Evolutionary conservation across 2,797 vertebrate genomes (phyloP), one percentile per base, ranked within the genome.

Genomic region (Capromys pilorides): DNA sequence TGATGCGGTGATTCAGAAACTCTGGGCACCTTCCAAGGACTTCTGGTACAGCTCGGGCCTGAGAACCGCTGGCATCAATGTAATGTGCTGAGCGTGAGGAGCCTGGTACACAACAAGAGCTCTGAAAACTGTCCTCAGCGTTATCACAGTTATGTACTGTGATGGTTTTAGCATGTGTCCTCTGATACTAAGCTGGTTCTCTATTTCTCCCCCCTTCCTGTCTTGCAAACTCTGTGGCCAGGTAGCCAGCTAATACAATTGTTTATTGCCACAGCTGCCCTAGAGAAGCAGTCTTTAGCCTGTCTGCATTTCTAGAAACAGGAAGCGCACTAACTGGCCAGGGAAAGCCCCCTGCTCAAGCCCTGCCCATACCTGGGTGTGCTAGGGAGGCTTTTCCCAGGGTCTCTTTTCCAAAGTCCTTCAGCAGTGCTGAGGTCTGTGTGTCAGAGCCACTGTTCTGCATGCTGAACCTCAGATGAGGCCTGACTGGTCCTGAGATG

Each of bases 1-100:
- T 49, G 64, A 92, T 28, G 21, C 36, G 33, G 54, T 92, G 75
- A 90, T 61, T 95, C 88, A 93, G 77, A 82, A 36, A 82, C 45
- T 45, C 12, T 77, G 61, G 22, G 61, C 31, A 51, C 62, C 57
- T 92, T 91, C 75, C 28, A 4, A 86, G 78, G 45, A 90, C 91
- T 75, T 77, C 90, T 90, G 86, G 54, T 26, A 19, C 66, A 82
- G 66, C 31, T 51, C 9, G 59, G 85, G 62, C 78, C 66, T 88
- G 80, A 94, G 90, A 95, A 79, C 5, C 78, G 66, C 19, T 85
- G 39, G 73, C 41, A 67, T 45, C 28, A 69, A 31, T 26, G 51
- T 66, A 39, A 86, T 54, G 9, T 39, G 66, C 75, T 92, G 80
- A 62, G 85, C 41, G 41, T 66, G n/a, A 80, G 75, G 86, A 95